These are phyloP conservation scores for Clarias batrachus DNA, from an alignment of 2,113 vertebrate genomes.

Conservation along the genomic window DNA sequence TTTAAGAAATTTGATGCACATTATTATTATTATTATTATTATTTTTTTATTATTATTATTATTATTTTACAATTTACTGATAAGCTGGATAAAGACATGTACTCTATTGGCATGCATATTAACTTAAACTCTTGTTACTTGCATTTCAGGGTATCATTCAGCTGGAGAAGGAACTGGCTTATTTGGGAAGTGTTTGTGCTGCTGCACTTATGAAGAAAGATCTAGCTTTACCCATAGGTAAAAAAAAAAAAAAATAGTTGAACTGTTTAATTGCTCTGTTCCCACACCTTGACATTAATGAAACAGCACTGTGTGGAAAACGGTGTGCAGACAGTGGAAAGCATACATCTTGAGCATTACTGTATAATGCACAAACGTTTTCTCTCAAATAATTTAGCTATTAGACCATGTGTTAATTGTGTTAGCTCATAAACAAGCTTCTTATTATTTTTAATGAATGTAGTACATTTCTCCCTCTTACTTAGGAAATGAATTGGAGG, in stretches of 20 bases:
- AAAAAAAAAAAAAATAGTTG: constrained; percentile 24
- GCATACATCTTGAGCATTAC: background rate
- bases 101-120: background rate
- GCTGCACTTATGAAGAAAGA: constrained; percentile 99
- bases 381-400: background rate
- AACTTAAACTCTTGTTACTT: background rate
- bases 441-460: background rate
- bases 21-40: background rate
- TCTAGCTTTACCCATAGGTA: constrained; percentile 91
- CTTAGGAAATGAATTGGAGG: constrained; percentile 91
- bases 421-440: background rate
- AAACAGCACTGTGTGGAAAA: background rate
- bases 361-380: background rate
- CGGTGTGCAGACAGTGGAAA: background rate
- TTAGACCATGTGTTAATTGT: background rate
- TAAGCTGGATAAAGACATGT: background rate
- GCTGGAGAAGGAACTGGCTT: constrained; percentile 94
- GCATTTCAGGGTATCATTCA: constrained; percentile 89
- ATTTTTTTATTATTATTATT: too few relatives aligned
- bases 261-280: background rate
- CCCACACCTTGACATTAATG: background rate
- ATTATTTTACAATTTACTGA: background rate
- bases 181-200: constrained; percentile 92
- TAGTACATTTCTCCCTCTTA: constrained; percentile 1
- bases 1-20: background rate